Percentiles rank a stretch among this genome's conserved stretches.
Evolutionary conservation across 1,140 invertebrate species (phyloP).

Genomic region (Telenomus remus): DNA sequence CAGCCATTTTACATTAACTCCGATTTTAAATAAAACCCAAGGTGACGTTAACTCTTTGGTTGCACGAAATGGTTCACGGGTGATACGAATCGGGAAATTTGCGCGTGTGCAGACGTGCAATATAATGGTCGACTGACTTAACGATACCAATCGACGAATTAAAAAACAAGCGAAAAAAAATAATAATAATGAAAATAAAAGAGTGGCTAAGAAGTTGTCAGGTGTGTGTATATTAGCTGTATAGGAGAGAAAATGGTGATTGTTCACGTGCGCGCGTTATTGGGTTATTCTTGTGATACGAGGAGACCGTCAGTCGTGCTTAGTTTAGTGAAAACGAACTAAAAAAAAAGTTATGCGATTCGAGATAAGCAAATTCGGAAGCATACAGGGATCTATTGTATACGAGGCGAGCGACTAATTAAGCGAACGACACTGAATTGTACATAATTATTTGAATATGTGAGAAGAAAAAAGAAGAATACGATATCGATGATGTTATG

Average conservation of each 20-base stretch:
- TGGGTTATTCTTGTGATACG: slow-evolving; percentile 73
- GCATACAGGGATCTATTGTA: slow-evolving; percentile 73
- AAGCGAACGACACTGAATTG: slow-evolving; percentile 65
- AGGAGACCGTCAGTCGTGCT: slow-evolving; percentile 66
- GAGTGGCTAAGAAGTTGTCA: slow-evolving; percentile 32
- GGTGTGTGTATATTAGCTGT: slow-evolving; percentile 62
- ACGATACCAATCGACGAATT: slow-evolving; percentile 49
- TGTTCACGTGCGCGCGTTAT: slow-evolving; percentile 62
- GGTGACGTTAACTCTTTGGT: background rate
- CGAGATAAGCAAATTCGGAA: slow-evolving; percentile 75
- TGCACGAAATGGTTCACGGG: slow-evolving; percentile 11
- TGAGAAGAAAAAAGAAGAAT: slow-evolving; percentile 57
- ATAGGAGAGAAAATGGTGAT: slow-evolving; percentile 52
- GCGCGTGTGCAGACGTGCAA: slow-evolving; percentile 57
- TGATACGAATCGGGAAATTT: slow-evolving; percentile 27
- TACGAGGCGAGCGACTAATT: slow-evolving; percentile 57
- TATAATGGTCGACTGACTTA: slow-evolving; percentile 48
- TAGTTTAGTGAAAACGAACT: slow-evolving; percentile 64
- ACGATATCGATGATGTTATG: slow-evolving; percentile 68
- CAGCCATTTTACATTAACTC: too few relatives aligned
- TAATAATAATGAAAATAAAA: too few relatives aligned
- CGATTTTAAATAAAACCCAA: too few relatives aligned
- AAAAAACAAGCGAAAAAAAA: background rate
- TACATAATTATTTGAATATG: slow-evolving; percentile 73
- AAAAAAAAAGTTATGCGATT: slow-evolving; percentile 66